Evolutionary conservation across 2,113 vertebrate species (phyloP), one percentile per base, ranked within the genome.

Genomic region (Calidris pygmaea): DNA sequence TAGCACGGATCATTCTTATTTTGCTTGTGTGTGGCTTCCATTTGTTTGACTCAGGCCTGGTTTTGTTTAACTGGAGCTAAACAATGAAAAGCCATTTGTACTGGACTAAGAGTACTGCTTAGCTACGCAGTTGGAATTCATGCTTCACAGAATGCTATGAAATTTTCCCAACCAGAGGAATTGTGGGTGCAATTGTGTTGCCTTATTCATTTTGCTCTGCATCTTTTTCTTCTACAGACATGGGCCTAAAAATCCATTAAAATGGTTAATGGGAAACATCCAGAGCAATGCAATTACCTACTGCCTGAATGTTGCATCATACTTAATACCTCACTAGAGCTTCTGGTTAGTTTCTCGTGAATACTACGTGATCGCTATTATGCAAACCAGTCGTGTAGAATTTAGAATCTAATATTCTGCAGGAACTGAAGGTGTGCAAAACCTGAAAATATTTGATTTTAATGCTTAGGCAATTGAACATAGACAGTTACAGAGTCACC

Each of bases 301-400:
- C 62, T 60, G 74, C 32, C n/a, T 37, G 18, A 66, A 10, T 47
- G 29, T 78, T 66, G 47, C 34, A 4, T 50, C 70, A 18, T n/a
- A 45, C 6, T 26, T 37, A 27, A 8, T 34, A 7, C 47, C 27
- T 43, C 74, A 37, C 70, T 19, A 6, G 47, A 55, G 81, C 58
- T 89, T 16, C 60, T 87, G 89, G 14, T 59, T 70, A 35, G 75
- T 27, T 56, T 22, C 74, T 76, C 27, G 3, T 37, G 39, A 66
- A 27, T 34, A 6, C 48, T 37, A 1, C 0, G 1, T 30, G 55
- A 10, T 43, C 21, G 2, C 63, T 56, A 0, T 30, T 62, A 23
- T 2, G 26, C 27, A 35, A n/a, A 89, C 14, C 26, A 22, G 15
- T 48, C 37, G 34, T 22, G 20, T 48, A 21, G 66, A 53, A 67